phyloP scores from a whole-genome alignment of 2,888 invertebrate species.

The Stenchaetothrips biformis region DNA sequence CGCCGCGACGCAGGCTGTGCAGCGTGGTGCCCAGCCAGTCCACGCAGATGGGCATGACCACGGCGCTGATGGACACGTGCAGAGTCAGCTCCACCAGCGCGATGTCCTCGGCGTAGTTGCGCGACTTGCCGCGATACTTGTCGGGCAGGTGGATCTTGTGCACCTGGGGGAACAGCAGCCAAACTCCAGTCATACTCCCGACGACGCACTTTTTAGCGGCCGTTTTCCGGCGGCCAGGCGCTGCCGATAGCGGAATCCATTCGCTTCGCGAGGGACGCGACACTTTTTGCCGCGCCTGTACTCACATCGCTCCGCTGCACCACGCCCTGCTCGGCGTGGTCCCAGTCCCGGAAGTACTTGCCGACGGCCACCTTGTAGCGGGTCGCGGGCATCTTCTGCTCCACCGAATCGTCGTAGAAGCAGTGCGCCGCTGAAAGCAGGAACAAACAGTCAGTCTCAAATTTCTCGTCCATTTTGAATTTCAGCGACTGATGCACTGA shows the following conservation, averaged over 20 bases:
- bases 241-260: no score
- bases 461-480: no score
- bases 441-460: background rate
- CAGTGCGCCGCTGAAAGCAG: conserved; percentile 41
- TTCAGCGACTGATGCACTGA: conserved; percentile 30
- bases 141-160: conserved; percentile 35
- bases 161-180: conserved; percentile 31
- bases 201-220: no score
- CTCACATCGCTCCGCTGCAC: background rate
- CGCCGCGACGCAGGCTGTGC: conserved; percentile 33
- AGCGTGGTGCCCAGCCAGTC: conserved; percentile 38
- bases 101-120: conserved; percentile 39
- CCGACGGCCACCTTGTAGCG: conserved; percentile 39
- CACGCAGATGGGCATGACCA: conserved; percentile 38
- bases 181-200: no score
- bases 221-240: no score
- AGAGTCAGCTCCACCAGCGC: conserved; percentile 33
- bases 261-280: conserved; percentile 25
- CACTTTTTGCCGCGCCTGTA: background rate
- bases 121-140: conserved; percentile 38
- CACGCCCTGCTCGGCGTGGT: conserved; percentile 36
- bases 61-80: conserved; percentile 37
- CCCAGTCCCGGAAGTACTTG: conserved; percentile 40
- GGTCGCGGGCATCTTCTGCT: conserved; percentile 33
- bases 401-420: conserved; percentile 39